These are phyloP conservation scores for Mus caroli DNA, from an alignment of 2,797 vertebrate species.

Conservation along the genomic window DNA sequence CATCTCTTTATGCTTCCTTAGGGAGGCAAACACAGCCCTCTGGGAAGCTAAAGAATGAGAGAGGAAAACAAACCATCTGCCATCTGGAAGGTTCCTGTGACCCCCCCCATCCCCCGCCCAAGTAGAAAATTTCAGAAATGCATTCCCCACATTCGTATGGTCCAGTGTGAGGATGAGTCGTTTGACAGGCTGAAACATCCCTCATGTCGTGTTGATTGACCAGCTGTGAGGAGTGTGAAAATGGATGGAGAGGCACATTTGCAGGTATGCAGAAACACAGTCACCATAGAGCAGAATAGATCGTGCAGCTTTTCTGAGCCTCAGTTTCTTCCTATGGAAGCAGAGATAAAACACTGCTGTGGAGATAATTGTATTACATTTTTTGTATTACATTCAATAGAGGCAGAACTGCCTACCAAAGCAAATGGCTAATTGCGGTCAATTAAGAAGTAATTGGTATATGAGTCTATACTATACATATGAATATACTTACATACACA, in stretches of 20 bases:
- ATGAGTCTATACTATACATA: not conserved
- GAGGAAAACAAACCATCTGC: not conserved
- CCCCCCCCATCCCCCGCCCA: not conserved
- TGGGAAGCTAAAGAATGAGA: not conserved
- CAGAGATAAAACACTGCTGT: not conserved
- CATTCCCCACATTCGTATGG: rapidly evolving
- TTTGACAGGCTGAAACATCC: rapidly evolving
- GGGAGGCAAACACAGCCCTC: not conserved
- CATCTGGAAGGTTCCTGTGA: not conserved
- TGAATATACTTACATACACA: not conserved
- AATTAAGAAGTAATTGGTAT: not conserved
- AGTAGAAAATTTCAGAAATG: not conserved
- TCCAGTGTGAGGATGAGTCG: rapidly evolving
- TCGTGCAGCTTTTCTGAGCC: not conserved
- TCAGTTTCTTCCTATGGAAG: slow-evolving; percentile 1
- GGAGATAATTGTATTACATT: not conserved
- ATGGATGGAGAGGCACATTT: rapidly evolving
- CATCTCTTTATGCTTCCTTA: not conserved
- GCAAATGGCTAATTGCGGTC: not conserved
- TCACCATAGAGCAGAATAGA: not conserved
- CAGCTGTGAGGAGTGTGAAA: not conserved
- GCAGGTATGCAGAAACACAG: rapidly evolving
- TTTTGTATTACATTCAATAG: not conserved
- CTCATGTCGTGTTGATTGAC: rapidly evolving
- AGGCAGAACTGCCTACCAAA: not conserved